Base-by-base conservation (phyloP, 1,140 invertebrate genomes). In the Gonioctena quinquepunctata region DNA sequence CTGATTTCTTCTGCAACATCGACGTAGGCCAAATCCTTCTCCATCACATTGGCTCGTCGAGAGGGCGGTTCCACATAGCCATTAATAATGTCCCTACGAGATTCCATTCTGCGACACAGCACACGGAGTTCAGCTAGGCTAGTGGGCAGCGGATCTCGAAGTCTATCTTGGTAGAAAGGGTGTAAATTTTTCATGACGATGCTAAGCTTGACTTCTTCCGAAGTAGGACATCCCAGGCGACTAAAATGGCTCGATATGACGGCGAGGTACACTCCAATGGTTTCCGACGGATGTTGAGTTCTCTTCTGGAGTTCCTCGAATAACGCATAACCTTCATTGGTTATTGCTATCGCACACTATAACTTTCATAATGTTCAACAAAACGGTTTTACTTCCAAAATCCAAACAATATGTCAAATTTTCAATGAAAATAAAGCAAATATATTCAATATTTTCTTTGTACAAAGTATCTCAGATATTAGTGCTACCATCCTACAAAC, bases 161-260 rank as follows among this genome's bases (percentile, higher is more conserved):
- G 8, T 28, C 27, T 28, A 8, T 28, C 27, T 28, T 28, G 27
- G 8, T 28, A 28, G 8, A 28, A 28, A 8, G 27, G 27, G 8
- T 28, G 27, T 28, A 8, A 28, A 50, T 67, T 67, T 28, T 26
- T 48, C 7, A 68, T 23, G 7, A 68, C 25, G 6, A 22, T 28
- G 22, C 1, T 25, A 8, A 68, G 8, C 26, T 61, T 23, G 3
- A 33, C 54, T 42, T 27, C 59, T 27, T 57, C 56, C 2, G 52
- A 27, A 4, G 48, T n/a, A 4, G 11, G 57, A 42, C 11, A 25
- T n/a, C n/a, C 26, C 13, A 75, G 63, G 1, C 76, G 72, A 52
- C 78, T 80, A 21, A 78, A 52, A 11, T 70, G 72, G n/a, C 27
- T 18, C 2, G n/a, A 16, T 76, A 81, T 78, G 7, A 77, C 68